phyloP scores from a whole-genome alignment of 2,888 invertebrate species.

The Tetragonisca angustula region DNA sequence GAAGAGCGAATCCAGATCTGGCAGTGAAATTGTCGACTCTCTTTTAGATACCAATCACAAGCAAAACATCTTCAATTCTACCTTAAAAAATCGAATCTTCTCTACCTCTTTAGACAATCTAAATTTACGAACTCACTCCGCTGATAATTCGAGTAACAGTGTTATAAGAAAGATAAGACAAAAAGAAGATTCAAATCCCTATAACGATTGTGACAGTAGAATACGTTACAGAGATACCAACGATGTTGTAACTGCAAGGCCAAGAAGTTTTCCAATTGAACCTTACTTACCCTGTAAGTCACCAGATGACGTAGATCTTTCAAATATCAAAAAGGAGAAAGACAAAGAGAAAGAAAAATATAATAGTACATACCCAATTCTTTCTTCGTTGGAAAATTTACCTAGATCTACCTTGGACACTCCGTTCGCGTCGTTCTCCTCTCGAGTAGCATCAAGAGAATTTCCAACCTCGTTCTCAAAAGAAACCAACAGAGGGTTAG shows the following conservation, averaged over 20 bases:
- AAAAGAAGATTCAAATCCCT: background rate
- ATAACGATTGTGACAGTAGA: background rate
- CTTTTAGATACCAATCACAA: slow-evolving; percentile 31
- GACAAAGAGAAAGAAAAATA: slow-evolving; percentile 29
- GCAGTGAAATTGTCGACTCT: slow-evolving; percentile 56
- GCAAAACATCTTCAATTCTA: background rate
- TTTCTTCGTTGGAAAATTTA: slow-evolving; percentile 49
- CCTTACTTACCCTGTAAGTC: background rate
- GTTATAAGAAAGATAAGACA: background rate
- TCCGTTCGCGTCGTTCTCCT: background rate
- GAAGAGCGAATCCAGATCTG: slow-evolving; percentile 52
- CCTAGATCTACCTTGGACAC: slow-evolving; percentile 13
- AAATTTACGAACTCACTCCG: background rate
- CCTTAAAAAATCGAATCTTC: slow-evolving; percentile 20
- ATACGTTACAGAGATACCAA: background rate
- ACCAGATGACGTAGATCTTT: background rate
- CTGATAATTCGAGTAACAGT: background rate
- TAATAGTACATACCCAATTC: slow-evolving; percentile 22
- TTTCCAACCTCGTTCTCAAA: slow-evolving; percentile 1
- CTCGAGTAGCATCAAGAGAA: background rate
- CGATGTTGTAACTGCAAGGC: background rate
- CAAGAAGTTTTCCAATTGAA: slow-evolving; percentile 12
- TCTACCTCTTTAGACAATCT: slow-evolving; percentile 36
- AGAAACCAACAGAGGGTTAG: background rate
- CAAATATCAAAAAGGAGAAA: background rate